Conservation (phyloP, 2,797 vertebrate species). For the Xenopus petersii region DNA sequence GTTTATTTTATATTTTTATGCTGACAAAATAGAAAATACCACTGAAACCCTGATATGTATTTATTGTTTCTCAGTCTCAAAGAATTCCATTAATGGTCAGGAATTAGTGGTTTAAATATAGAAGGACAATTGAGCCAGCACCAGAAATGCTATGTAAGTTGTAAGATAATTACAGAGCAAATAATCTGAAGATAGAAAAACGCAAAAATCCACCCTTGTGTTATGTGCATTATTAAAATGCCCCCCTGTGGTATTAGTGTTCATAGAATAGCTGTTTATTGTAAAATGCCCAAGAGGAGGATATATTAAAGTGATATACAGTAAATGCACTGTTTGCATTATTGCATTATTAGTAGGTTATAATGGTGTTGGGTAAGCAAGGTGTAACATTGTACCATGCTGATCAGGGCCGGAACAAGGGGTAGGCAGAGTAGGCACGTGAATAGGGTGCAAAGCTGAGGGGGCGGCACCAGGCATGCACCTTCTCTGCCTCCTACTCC, state of each 20-base stretch:
- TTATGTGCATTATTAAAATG: constrained; percentile 4
- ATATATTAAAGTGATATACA: constrained; percentile 6
- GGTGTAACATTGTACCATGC: no score
- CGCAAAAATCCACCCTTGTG: no score
- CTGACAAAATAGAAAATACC: constrained; percentile 34
- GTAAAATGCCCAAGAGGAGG: not conserved
- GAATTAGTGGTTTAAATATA: constrained; percentile 18
- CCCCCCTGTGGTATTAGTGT: not conserved
- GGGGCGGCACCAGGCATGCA: no score
- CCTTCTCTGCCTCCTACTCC: no score
- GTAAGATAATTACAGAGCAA: not conserved
- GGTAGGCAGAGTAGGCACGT: no score
- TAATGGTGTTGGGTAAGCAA: no score
- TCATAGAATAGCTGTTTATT: not conserved
- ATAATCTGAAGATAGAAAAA: not conserved
- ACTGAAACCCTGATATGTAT: constrained; percentile 15
- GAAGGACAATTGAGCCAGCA: constrained; percentile 1
- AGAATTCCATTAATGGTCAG: constrained; percentile 6
- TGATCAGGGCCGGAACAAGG: no score
- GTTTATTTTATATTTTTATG: constrained; percentile 25
- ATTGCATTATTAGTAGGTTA: no score
- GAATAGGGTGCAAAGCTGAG: no score
- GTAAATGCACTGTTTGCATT: not conserved
- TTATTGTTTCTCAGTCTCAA: constrained; percentile 17
- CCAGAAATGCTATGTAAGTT: constrained; percentile 1